Conservation (phyloP, 1,140 invertebrate genomes). For the Pissodes strobi region DNA sequence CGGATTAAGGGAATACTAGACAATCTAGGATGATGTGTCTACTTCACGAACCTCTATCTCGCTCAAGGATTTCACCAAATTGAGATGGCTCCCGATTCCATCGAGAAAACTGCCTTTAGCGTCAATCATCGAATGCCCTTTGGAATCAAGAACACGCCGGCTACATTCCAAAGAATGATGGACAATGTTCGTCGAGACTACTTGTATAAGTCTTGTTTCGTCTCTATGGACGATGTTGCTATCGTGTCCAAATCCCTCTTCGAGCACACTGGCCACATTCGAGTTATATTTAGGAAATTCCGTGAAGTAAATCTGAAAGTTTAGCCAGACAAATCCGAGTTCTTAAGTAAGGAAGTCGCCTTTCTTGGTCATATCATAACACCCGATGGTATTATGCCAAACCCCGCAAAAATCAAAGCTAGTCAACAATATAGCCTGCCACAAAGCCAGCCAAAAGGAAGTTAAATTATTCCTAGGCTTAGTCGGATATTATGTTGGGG, state of each 20-base stretch:
- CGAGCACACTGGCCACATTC: not conserved
- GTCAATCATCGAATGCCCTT: too few relatives aligned
- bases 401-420: too few relatives aligned
- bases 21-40: conserved; percentile 62
- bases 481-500: too few relatives aligned
- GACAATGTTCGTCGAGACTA: not conserved
- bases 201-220: not conserved
- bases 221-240: not conserved
- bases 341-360: too few relatives aligned
- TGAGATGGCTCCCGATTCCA: too few relatives aligned
- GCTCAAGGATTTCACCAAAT: too few relatives aligned
- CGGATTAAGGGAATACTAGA: conserved; percentile 55
- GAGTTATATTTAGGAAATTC: not conserved
- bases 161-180: not conserved
- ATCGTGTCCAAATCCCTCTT: not conserved
- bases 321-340: too few relatives aligned
- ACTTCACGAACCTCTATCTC: conserved; percentile 57
- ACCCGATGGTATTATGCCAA: too few relatives aligned
- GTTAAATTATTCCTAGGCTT: too few relatives aligned
- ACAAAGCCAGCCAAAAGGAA: conserved; percentile 20
- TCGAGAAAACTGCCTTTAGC: conserved; percentile 53
- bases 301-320: not conserved
- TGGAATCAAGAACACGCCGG: too few relatives aligned
- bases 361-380: too few relatives aligned
- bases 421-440: conserved; percentile 10